Conservation (phyloP, 2,888 invertebrate genomes). For the Spodoptera littoralis region DNA sequence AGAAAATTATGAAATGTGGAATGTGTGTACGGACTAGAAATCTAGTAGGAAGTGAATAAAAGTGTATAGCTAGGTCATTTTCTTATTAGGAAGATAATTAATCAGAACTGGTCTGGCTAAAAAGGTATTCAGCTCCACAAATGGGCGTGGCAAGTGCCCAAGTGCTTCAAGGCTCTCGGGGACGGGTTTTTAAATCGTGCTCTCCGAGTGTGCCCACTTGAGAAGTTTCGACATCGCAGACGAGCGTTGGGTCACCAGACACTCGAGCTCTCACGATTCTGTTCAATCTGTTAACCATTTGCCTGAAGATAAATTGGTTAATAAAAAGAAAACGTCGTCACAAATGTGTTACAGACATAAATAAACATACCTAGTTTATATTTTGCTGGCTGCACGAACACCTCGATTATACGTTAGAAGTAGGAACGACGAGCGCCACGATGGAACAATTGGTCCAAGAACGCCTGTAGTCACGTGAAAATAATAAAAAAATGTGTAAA, state of each 20-base stretch:
- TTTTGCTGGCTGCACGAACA: constrained; percentile 14
- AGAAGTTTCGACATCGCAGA: constrained; percentile 79
- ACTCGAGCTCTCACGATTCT: constrained; percentile 60
- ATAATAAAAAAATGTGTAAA: constrained; percentile 24
- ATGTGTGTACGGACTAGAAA: constrained; percentile 11
- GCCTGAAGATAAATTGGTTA: constrained; percentile 34
- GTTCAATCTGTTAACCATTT: constrained; percentile 67
- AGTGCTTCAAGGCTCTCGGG: constrained; percentile 79
- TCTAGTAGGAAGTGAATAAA: constrained; percentile 11
- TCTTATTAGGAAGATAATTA: constrained; percentile 59
- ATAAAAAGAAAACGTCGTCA: constrained; percentile 47
- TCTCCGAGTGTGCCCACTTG: constrained; percentile 75
- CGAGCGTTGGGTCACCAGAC: constrained; percentile 65
- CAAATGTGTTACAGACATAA: constrained; percentile 50
- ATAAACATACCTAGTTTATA: constrained; percentile 30
- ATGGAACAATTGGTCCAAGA: constrained; percentile 25
- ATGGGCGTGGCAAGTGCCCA: constrained; percentile 84
- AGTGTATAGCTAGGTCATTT: constrained; percentile 25
- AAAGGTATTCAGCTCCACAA: constrained; percentile 70
- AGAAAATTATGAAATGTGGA: constrained; percentile 51
- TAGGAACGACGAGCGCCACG: constrained; percentile 4
- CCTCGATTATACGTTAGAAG: constrained; percentile 16
- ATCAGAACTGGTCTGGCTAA: constrained; percentile 48
- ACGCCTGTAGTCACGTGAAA: constrained; percentile 9
- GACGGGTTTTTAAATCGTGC: constrained; percentile 82